Evolutionary conservation across 2,888 invertebrate species (phyloP).

Genomic region (Palloptera scutellata): DNA sequence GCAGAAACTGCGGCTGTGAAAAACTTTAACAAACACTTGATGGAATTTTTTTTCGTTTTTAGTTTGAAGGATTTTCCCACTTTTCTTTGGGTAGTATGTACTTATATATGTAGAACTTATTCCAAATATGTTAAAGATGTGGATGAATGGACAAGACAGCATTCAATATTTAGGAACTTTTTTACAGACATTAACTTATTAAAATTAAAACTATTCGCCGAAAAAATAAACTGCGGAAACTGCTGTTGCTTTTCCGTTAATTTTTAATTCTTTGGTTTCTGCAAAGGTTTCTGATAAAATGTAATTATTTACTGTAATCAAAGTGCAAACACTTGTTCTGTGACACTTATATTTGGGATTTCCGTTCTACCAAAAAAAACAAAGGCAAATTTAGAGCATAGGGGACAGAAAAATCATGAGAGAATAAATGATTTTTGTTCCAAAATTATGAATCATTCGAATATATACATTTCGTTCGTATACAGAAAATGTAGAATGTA

Average conservation of each 20-base stretch:
- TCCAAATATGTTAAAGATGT: no score
- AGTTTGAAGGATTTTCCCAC: no score
- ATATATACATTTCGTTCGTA: slow-evolving; percentile 19
- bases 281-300: slow-evolving; percentile 18
- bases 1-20: neutral
- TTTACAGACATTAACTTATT: no score
- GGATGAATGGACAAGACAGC: neutral
- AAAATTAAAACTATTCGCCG: no score
- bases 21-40: no score
- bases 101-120: no score
- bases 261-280: no score
- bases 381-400: neutral
- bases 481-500: slow-evolving; percentile 16
- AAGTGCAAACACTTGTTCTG: slow-evolving; percentile 16
- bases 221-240: no score
- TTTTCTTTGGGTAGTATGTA: no score
- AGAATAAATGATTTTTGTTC: slow-evolving; percentile 18
- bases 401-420: no score
- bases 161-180: slow-evolving; percentile 15
- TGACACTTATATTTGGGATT: slow-evolving; percentile 1
- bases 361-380: neutral
- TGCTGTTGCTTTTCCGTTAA: no score
- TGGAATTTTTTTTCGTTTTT: no score
- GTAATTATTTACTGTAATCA: slow-evolving; percentile 24
- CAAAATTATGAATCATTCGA: slow-evolving; percentile 36